These are phyloP conservation scores for Trichacis sp. DNA, from an alignment of 2,888 invertebrate genomes.

Conservation along the genomic window DNA sequence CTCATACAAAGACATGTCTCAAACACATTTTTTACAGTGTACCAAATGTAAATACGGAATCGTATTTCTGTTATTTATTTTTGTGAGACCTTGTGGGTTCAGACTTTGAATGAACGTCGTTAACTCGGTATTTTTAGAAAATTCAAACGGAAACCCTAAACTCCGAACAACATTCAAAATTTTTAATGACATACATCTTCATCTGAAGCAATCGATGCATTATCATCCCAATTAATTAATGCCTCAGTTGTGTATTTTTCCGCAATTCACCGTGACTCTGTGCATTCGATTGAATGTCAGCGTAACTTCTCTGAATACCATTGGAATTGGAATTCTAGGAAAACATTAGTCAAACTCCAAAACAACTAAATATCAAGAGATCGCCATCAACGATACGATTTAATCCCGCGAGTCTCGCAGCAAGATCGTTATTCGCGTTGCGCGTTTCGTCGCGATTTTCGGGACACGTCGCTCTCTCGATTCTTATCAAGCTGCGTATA, in stretches of 20 bases:
- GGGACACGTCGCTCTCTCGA: conserved; percentile 33
- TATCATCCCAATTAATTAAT: too few relatives aligned
- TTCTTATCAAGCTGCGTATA: conserved; percentile 41
- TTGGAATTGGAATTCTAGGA: conserved; percentile 44
- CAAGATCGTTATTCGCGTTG: conserved; percentile 41
- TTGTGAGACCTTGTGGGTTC: too few relatives aligned
- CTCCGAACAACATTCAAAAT: too few relatives aligned
- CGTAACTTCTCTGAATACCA: conserved; percentile 39
- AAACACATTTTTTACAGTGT: too few relatives aligned
- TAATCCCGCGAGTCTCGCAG: conserved; percentile 38
- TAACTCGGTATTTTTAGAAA: too few relatives aligned
- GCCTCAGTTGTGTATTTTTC: conserved; percentile 12
- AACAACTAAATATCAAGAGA: conserved; percentile 36
- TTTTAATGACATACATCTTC: too few relatives aligned
- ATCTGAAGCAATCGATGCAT: too few relatives aligned
- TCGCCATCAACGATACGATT: conserved; percentile 39
- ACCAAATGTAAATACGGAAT: too few relatives aligned
- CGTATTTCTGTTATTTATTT: too few relatives aligned
- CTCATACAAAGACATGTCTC: too few relatives aligned
- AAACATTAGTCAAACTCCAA: conserved; percentile 42
- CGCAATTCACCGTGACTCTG: conserved; percentile 17
- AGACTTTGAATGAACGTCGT: too few relatives aligned
- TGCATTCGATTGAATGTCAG: conserved; percentile 30
- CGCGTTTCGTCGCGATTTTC: conserved; percentile 40
- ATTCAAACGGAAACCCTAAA: too few relatives aligned